Percentiles rank a stretch among this genome's conserved stretches.
Conservation (phyloP, 2,888 invertebrate genomes). For the Margaritifera margaritifera region DNA sequence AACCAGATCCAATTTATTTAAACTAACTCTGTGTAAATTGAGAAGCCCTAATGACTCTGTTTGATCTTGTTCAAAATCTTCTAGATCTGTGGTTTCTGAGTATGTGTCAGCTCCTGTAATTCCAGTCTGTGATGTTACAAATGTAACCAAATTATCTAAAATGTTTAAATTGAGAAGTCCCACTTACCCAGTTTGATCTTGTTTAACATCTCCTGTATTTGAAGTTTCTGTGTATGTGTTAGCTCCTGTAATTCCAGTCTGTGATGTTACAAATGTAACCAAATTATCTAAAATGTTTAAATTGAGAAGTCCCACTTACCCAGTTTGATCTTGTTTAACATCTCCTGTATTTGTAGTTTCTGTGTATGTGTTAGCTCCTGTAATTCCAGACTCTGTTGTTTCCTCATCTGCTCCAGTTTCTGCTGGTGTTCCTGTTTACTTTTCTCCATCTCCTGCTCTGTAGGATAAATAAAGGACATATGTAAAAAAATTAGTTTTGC, state of each 20-base stretch:
- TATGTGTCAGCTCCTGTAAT: no score
- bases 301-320: constrained; percentile 30
- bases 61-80: no score
- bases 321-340: constrained; percentile 40
- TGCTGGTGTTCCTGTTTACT: constrained; percentile 53
- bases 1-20: no score
- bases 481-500: not conserved
- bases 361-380: constrained; percentile 46
- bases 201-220: constrained; percentile 34
- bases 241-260: constrained; percentile 15
- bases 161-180: no score
- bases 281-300: no score
- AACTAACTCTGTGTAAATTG: no score
- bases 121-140: no score
- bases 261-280: no score
- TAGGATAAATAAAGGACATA: constrained; percentile 10
- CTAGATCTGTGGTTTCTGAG: no score
- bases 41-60: no score
- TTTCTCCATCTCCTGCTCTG: constrained; percentile 60
- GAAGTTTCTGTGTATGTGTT: constrained; percentile 44
- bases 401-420: constrained; percentile 40
- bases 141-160: no score
- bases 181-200: constrained; percentile 47
- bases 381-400: constrained; percentile 42
- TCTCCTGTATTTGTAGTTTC: constrained; percentile 32